Conservation (phyloP, 1,140 invertebrate species). For the Pseudomyrmex sp. region DNA sequence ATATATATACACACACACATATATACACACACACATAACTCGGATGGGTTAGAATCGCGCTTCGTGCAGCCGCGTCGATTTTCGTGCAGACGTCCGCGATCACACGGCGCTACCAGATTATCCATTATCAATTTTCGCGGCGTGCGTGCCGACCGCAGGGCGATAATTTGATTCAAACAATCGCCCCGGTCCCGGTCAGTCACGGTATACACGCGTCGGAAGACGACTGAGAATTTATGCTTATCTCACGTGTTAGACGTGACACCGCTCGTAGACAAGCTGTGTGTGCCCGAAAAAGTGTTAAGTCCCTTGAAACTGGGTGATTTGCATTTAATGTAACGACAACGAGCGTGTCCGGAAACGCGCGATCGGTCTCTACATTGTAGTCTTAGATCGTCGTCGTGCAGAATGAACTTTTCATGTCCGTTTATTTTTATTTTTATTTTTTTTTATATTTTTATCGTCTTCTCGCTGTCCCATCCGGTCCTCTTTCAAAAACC, state of each 20-base stretch:
- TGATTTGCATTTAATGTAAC: constrained; percentile 37
- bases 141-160: constrained; percentile 67
- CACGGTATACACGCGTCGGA: constrained; percentile 19
- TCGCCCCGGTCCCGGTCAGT: constrained; percentile 47
- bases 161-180: constrained; percentile 75
- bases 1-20: too few species aligned
- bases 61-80: constrained; percentile 58
- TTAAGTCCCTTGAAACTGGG: not conserved
- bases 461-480: not conserved
- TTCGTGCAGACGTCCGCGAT: constrained; percentile 65
- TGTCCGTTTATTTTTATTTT: not conserved
- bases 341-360: constrained; percentile 5
- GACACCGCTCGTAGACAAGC: constrained; percentile 29
- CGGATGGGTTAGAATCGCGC: not conserved
- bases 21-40: not conserved
- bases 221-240: constrained; percentile 37
- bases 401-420: constrained; percentile 9
- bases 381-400: constrained; percentile 4
- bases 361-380: not conserved
- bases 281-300: constrained; percentile 12
- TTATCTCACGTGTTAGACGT: constrained; percentile 45
- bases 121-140: constrained; percentile 72
- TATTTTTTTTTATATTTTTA: not conserved
- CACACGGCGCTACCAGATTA: constrained; percentile 52
- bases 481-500: not conserved